These are phyloP conservation scores for Urocitellus parryii DNA, from an alignment of 2,113 vertebrate genomes.

Conservation along the genomic window DNA sequence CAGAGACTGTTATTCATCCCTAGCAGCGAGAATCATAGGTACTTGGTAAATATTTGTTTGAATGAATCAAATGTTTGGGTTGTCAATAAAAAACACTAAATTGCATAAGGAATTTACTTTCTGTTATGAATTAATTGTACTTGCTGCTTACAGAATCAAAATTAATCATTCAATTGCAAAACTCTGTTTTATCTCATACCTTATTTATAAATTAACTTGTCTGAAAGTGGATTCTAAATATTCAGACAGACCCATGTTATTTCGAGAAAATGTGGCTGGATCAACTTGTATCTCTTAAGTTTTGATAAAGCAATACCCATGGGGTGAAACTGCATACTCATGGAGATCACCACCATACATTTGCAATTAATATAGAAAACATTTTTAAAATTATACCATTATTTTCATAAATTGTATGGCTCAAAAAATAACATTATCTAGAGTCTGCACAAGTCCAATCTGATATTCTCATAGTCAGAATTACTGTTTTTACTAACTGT, in stretches of 20 bases:
- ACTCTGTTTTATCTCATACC: neutral
- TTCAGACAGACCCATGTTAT: neutral
- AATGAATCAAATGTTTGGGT: conserved; percentile 8
- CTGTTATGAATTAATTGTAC: neutral
- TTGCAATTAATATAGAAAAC: neutral
- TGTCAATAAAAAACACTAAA: conserved; percentile 50
- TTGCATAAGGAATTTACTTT: conserved; percentile 27
- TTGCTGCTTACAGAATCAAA: conserved; percentile 10
- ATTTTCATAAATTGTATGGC: neutral
- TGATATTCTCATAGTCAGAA: conserved; percentile 35
- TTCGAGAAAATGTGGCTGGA: neutral
- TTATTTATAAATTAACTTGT: conserved; percentile 5
- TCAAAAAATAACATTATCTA: neutral
- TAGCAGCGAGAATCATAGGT: conserved; percentile 11
- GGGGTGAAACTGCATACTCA: neutral
- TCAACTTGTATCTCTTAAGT: neutral
- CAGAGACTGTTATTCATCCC: neutral
- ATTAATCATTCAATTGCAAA: conserved; percentile 40
- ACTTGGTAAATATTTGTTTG: conserved; percentile 10
- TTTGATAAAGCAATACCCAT: neutral
- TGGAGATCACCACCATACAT: neutral
- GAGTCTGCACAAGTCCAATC: neutral
- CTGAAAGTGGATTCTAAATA: neutral
- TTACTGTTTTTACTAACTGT: conserved; percentile 21
- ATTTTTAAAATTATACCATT: conserved; percentile 40